phyloP scores from a whole-genome alignment of 1,140 invertebrate species.

The Pseudomyrmex cubaensis region DNA sequence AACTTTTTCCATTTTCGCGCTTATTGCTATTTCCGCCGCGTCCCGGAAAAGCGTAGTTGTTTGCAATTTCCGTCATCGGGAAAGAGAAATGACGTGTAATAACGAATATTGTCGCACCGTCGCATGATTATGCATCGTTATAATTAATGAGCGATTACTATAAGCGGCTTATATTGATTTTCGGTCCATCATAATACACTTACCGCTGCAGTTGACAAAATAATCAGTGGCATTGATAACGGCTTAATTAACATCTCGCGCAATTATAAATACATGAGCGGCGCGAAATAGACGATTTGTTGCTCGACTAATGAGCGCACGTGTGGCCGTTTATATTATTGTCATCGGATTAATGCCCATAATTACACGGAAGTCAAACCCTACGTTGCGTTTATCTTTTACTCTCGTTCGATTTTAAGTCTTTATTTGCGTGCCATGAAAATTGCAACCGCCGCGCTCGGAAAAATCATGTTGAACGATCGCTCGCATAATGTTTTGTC shows the following conservation, averaged over 20 bases:
- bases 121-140: constrained; percentile 21
- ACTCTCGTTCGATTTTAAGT: not conserved
- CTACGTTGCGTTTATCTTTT: not conserved
- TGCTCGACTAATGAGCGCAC: constrained; percentile 24
- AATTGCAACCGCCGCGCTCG: not conserved
- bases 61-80: constrained; percentile 38
- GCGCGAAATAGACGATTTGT: constrained; percentile 31
- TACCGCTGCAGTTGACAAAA: constrained; percentile 56
- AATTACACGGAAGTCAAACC: not conserved
- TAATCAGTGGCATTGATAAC: constrained; percentile 57
- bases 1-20: constrained; percentile 29
- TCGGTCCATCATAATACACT: constrained; percentile 50
- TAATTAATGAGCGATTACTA: constrained; percentile 53
- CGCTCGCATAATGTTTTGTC: no score
- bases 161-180: constrained; percentile 60
- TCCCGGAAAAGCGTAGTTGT: not conserved
- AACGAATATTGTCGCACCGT: constrained; percentile 34
- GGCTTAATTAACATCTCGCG: constrained; percentile 56
- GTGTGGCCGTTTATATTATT: constrained; percentile 26
- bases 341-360: not conserved
- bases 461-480: no score
- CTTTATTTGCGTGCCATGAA: not conserved
- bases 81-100: constrained; percentile 33
- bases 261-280: constrained; percentile 49
- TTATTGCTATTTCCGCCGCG: constrained; percentile 17